Base-by-base conservation (phyloP, 2,113 vertebrate genomes). In the Ginglymostoma cirratum region DNA sequence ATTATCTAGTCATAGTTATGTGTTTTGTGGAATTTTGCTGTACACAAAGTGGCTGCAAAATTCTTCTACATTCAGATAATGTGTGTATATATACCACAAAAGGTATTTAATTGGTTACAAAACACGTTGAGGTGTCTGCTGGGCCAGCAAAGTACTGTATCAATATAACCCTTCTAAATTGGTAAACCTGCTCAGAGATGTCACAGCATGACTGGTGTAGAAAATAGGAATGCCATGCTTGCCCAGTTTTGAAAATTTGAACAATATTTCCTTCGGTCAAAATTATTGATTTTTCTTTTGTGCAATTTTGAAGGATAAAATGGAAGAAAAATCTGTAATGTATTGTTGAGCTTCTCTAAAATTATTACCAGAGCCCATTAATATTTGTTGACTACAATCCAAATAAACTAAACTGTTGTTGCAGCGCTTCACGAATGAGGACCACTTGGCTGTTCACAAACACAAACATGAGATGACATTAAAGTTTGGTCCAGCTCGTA, bases 401-500 rank as follows among this genome's bases (percentile, higher is more conserved):
- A 19, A 67, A 30, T 65, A 45, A 55, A 6, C 72, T 52, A 23
- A 87, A 78, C 42, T 93, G 4, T 96, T 97, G 96, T 96, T 96
- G 96, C 97, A 99, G 99, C 98, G 99, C 98, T 99, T 99, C 98
- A 99, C 99, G 97, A 99, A 99, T 98, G 99, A 99, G 98, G 99
- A 99, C 98, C 99, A 99, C 98, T 98, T 99, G 99, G 99, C 99
- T 97, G 99, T 99, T 97, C 99, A 99, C 98, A 99, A 99, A 97
- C 99, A 99, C 98, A 99, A 99, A 98, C 99, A 99, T 98, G 99
- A 99, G 99, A 99, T 99, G 99, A 99, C 99, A 97, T 98, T 99
- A 97, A 99, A 99, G 98, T 99, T 99, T 98, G 99, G 99, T 97
- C 99, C 99, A 93, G 99, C 99, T 97, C 99, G 99, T 97, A 99